These are phyloP conservation scores for Drosophila pseudoobscura DNA, from an alignment of 1,140 invertebrate species.

Conservation along the genomic window DNA sequence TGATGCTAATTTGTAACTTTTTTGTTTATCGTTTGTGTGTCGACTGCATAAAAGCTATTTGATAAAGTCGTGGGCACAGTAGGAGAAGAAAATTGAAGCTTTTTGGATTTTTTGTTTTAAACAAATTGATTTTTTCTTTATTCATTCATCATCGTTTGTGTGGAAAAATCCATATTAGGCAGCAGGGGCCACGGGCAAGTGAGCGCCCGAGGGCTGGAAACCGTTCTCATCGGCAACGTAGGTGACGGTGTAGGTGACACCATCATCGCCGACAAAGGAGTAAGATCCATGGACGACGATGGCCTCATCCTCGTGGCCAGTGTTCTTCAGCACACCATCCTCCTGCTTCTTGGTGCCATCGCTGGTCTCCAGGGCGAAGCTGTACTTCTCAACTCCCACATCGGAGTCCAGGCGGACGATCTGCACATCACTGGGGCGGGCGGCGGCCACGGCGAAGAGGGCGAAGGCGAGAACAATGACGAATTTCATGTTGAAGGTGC, in stretches of 20 bases:
- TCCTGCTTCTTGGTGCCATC: constrained; percentile 86
- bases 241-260: constrained; percentile 43
- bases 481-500: constrained; percentile 65
- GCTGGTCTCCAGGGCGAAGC: constrained; percentile 82
- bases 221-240: constrained; percentile 85
- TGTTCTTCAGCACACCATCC: background rate
- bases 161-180: constrained; percentile 32
- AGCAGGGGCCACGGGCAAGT: constrained; percentile 84
- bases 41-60: background rate
- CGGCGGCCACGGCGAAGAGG: constrained; percentile 55
- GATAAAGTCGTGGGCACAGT: too few relatives aligned
- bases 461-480: constrained; percentile 57
- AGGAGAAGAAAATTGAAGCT: background rate
- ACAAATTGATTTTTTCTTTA: constrained; percentile 16
- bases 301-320: constrained; percentile 51
- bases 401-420: constrained; percentile 5
- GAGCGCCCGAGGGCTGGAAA: constrained; percentile 87
- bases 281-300: constrained; percentile 50
- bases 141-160: constrained; percentile 12
- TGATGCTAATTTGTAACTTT: too few relatives aligned
- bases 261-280: constrained; percentile 49
- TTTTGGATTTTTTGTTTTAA: background rate
- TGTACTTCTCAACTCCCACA: constrained; percentile 20
- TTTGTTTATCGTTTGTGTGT: too few relatives aligned
- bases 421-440: constrained; percentile 18